Percentiles rank a stretch among this genome's conserved stretches.
Evolutionary conservation across 2,888 invertebrate species (phyloP).

Genomic region (Plutella xylostella): DNA sequence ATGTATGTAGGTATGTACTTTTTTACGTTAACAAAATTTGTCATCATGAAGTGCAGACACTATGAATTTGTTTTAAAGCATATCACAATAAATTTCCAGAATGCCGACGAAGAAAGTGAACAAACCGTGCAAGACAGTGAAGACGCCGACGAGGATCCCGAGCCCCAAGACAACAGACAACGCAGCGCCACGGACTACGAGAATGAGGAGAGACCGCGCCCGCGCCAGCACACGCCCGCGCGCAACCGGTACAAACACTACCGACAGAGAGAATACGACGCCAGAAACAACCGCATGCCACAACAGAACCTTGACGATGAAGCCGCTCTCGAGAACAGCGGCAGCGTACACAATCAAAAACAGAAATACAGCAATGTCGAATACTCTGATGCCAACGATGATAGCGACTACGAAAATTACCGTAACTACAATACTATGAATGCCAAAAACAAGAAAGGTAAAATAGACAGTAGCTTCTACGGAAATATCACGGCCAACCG

Average conservation of each 20-base stretch:
- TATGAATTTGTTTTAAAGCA: too few species aligned
- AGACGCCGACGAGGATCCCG: too few species aligned
- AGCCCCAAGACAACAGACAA: too few species aligned
- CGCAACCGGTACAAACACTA: too few species aligned
- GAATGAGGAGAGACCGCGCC: too few species aligned
- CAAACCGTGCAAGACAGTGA: too few species aligned
- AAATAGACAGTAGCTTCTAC: conserved; percentile 23
- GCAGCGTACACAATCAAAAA: neutral
- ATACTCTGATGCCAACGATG: neutral
- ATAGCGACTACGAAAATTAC: neutral
- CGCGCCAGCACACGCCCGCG: too few species aligned
- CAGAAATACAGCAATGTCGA: neutral
- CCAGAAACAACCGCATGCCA: neutral
- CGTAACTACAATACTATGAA: neutral
- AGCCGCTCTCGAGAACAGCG: neutral
- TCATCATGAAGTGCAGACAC: too few species aligned
- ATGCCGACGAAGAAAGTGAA: too few species aligned
- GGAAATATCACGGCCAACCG: conserved; percentile 38
- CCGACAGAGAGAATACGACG: neutral
- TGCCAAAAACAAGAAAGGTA: conserved; percentile 25
- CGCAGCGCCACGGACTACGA: neutral
- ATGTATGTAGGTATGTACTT: too few species aligned
- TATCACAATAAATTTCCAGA: too few species aligned
- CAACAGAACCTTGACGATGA: neutral
- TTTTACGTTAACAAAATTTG: too few species aligned